These are phyloP conservation scores for Damaliscus lunatus DNA, from an alignment of 2,113 vertebrate species.

Conservation along the genomic window DNA sequence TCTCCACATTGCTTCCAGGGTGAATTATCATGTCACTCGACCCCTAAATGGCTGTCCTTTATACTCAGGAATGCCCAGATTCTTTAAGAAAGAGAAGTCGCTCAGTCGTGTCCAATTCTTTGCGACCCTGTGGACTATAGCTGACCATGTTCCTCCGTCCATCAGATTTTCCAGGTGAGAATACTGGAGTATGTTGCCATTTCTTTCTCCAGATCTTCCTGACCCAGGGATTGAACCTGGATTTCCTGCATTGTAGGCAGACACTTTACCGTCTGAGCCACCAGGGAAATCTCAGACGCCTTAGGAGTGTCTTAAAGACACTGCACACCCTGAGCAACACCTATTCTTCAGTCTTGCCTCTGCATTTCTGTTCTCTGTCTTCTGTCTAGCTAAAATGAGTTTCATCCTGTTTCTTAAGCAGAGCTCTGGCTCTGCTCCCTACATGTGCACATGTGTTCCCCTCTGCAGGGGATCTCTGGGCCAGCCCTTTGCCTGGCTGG, in stretches of 20 bases:
- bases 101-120: accelerated
- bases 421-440: not conserved
- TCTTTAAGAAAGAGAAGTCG: not conserved
- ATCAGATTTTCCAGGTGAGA: not conserved
- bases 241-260: not conserved
- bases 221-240: accelerated
- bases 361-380: not conserved
- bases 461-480: not conserved
- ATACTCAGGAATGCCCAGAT: not conserved
- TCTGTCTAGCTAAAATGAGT: not conserved
- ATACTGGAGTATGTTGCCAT: not conserved
- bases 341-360: not conserved
- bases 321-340: not conserved
- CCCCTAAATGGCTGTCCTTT: not conserved
- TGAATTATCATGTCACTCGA: not conserved
- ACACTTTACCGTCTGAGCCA: not conserved
- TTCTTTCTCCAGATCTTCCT: not conserved
- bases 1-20: not conserved
- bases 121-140: accelerated
- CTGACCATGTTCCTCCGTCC: not conserved
- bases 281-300: not conserved
- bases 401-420: not conserved
- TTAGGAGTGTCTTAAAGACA: not conserved
- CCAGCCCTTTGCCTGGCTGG: not conserved
- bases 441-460: not conserved